Base-by-base conservation (phyloP, 2,888 invertebrate species). In the Morpho helenor region DNA sequence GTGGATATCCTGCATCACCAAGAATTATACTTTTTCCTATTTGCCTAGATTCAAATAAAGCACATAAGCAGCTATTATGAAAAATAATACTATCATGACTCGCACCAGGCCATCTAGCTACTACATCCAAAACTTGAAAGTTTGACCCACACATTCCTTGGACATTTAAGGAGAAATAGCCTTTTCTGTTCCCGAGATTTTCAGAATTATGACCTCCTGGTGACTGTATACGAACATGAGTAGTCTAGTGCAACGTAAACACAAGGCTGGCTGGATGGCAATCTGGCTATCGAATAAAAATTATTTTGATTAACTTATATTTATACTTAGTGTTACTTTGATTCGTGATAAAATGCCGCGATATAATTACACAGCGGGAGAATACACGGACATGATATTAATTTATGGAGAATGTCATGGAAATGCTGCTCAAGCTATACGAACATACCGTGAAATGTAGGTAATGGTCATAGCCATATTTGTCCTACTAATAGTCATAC, bases 31-130 rank as follows among this genome's bases (percentile, higher is more conserved):
- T 52, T 10, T 61, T 56, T 8, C 52, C 53, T 41, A 48, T 53
- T 2, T 23, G 2, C 22, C 61, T 59, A 22, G 9, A 10, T 23
- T 62, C 62, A 57, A 57, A 64, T 7, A 58, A 56, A 49, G 58
- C 64, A 8, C 8, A 47, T 23, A 47, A 61, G 50, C 47, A 56
- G 50, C 43, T 52, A 43, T 49, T 49, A 16, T 61, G 54, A 48
- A 54, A 61, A 31, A 58, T 52, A 31, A 48, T 56, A 22, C 49
- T 52, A 52, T 66, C 65, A 49, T 66, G 65, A 7, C 54, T 47
- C 9, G 60, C 49, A 8, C 67, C 66, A 9, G 68, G 68, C 66
- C 68, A 66, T 7, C 64, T 59, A 16, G 69, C 65, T 0, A 67
- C 66, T 2, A 68, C 57, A 59, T 68, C 62, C 44, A 54, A 56